Evolutionary conservation across 2,888 invertebrate genomes (phyloP), one percentile per base, ranked within the genome.

Genomic region (Platycnemis pennipes): DNA sequence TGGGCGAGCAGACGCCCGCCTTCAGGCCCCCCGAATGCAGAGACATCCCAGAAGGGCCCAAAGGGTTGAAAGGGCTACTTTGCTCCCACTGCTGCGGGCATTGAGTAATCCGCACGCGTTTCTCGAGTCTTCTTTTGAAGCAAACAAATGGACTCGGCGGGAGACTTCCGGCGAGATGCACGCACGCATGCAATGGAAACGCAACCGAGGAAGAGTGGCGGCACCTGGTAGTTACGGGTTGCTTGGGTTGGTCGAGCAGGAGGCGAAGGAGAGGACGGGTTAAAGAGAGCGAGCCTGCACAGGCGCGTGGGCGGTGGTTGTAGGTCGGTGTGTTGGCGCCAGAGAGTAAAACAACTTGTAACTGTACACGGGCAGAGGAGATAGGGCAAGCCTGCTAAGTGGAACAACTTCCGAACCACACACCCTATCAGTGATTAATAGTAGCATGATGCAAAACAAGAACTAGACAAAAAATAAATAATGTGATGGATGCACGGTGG

Each of bases 91-190:
- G 77, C 45, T n/a, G 2, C 2, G 69, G 77, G 77, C 77, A 77
- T 77, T 46, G 45, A 87, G 87, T 87, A 87, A 87, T 87, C 87
- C 46, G 87, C 87, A 87, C 87, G 87, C 87, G 87, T 87, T 37
- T 3, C 77, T 37, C 87, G 87, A 26, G 87, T 45, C 46, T n/a
- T 45, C 77, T 37, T n/a, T 37, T 45, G 22, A 19, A 46, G 44
- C 87, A 46, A 87, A 87, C 87, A 87, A 87, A 87, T 87, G 87
- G 37, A 45, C 87, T 87, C 87, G 87, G 87, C 87, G 87, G 87
- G 87, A 45, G 46, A 87, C 87, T 87, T 87, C 87, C 87, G 87
- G 87, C 87, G 45, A 87, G 46, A 87, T 42, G 86, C 45, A 87
- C 46, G 46, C 87, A 87, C 87, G 87, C 87, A 44, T 13, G 87